Evolutionary conservation across 1,140 invertebrate genomes (phyloP).

Genomic region (Anoplophora glabripennis): DNA sequence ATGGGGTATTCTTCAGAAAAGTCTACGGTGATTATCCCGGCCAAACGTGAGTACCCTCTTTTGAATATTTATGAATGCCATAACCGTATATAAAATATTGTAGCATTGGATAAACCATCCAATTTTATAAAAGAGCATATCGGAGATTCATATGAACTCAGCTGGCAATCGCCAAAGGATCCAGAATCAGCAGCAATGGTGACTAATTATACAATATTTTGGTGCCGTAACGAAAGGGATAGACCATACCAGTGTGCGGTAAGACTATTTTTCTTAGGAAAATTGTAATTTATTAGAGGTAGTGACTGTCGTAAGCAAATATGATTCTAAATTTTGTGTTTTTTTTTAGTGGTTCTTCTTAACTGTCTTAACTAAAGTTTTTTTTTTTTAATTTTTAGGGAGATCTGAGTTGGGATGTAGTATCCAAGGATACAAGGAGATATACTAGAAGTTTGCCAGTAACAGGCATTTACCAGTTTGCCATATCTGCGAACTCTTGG

Average conservation of each 20-base stretch:
- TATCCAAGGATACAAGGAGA: conserved; percentile 48
- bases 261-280: conserved; percentile 31
- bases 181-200: too few species aligned
- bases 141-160: too few species aligned
- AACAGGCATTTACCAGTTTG: conserved; percentile 60
- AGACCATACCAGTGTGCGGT: conserved; percentile 59
- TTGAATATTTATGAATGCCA: too few species aligned
- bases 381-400: conserved; percentile 46
- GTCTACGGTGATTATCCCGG: conserved; percentile 61
- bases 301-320: not conserved
- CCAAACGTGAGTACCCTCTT: conserved; percentile 51
- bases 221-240: conserved; percentile 61
- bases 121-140: too few species aligned
- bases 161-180: too few species aligned
- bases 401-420: conserved; percentile 56
- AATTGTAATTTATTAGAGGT: conserved; percentile 8
- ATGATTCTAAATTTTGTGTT: not conserved
- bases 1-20: conserved; percentile 56
- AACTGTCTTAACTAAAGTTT: not conserved
- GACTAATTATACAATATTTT: conserved; percentile 45
- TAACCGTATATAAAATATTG: too few species aligned
- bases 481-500: conserved; percentile 66
- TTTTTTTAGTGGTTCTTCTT: not conserved
- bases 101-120: too few species aligned
- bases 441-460: conserved; percentile 55